Evolutionary conservation across 2,113 vertebrate genomes (phyloP).

Genomic region (Crotalus viridis): DNA sequence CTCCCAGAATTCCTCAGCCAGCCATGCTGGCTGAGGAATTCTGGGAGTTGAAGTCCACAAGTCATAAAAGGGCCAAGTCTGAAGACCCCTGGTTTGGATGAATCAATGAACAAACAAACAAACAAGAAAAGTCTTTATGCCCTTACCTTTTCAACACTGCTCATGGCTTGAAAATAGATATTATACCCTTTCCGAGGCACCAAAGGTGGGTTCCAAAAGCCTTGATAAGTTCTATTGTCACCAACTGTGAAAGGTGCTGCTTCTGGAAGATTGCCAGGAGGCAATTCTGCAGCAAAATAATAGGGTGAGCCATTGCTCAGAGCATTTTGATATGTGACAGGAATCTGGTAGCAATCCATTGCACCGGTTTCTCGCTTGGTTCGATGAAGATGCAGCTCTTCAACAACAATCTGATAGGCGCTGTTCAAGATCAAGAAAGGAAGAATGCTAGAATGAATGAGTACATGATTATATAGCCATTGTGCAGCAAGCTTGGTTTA

Average conservation of each 20-base stretch:
- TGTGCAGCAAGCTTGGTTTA: neutral
- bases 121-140: neutral
- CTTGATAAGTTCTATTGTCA: constrained; percentile 96
- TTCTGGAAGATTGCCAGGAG: constrained; percentile 88
- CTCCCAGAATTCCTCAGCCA: too few relatives aligned
- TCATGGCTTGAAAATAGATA: constrained; percentile 98
- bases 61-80: too few relatives aligned
- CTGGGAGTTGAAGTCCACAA: too few relatives aligned
- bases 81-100: neutral
- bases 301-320: constrained; percentile 83
- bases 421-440: constrained; percentile 65
- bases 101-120: neutral
- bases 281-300: constrained; percentile 94
- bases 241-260: constrained; percentile 94
- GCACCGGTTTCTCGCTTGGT: constrained; percentile 84
- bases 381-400: constrained; percentile 86
- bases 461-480: neutral
- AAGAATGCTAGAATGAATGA: neutral
- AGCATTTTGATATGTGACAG: constrained; percentile 86
- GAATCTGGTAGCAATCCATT: constrained; percentile 90
- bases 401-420: constrained; percentile 96
- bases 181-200: constrained; percentile 97
- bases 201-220: constrained; percentile 95
- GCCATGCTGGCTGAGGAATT: too few relatives aligned
- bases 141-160: constrained; percentile 95